These are phyloP conservation scores for Circaetus gallicus DNA, from an alignment of 2,113 vertebrate genomes.

Conservation along the genomic window DNA sequence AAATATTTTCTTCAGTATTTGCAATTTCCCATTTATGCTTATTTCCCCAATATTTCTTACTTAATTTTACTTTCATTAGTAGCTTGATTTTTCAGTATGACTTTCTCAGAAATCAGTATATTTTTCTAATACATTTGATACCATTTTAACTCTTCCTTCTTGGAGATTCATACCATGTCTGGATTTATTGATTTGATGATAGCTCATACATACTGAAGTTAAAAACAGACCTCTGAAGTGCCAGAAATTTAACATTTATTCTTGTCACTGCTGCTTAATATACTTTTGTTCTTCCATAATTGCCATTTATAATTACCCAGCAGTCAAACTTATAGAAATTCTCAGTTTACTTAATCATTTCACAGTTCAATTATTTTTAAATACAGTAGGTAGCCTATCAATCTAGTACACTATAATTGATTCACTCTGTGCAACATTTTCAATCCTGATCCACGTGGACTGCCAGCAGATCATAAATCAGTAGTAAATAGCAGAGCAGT, in stretches of 20 bases:
- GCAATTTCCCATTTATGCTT: not conserved
- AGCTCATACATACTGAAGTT: not conserved
- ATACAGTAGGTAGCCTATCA: slow-evolving; percentile 34
- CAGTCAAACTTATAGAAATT: not conserved
- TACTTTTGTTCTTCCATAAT: not conserved
- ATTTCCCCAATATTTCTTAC: not conserved
- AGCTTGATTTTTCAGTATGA: not conserved
- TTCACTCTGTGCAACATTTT: slow-evolving; percentile 20
- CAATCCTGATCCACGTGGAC: not conserved
- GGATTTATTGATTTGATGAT: not conserved
- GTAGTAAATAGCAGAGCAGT: not conserved
- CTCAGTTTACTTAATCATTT: slow-evolving; percentile 50
- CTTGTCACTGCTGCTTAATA: not conserved
- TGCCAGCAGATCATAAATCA: slow-evolving; percentile 15
- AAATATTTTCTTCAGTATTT: not conserved
- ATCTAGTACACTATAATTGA: slow-evolving; percentile 32
- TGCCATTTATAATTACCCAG: slow-evolving; percentile 16
- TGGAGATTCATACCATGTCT: not conserved
- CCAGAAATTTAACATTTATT: slow-evolving; percentile 1
- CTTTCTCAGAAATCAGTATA: not conserved
- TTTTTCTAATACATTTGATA: not conserved
- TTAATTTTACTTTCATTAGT: not conserved
- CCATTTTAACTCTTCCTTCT: not conserved
- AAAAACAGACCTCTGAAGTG: not conserved
- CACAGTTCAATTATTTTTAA: slow-evolving; percentile 52